Percentiles rank a stretch among this genome's conserved stretches.
Evolutionary conservation across 2,113 vertebrate species (phyloP).

Genomic region (human (Homo sapiens)): DNA sequence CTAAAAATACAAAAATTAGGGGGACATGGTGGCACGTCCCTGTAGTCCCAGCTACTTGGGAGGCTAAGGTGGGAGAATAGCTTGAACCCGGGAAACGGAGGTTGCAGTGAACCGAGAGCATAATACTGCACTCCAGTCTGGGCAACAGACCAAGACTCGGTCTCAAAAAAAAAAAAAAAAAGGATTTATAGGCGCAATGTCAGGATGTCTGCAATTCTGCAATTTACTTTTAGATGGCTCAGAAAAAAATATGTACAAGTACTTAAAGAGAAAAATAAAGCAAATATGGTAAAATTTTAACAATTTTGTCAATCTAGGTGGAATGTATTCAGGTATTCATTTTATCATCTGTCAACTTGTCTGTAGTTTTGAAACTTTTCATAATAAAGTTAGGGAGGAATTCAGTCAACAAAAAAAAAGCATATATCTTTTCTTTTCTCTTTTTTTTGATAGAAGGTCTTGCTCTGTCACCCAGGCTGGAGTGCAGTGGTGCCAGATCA

Average conservation of each 20-base stretch:
- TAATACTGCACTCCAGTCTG: too few species aligned
- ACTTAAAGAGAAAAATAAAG: not conserved
- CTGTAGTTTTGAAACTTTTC: not conserved
- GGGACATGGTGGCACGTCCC: too few species aligned
- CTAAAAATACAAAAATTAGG: too few species aligned
- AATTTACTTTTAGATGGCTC: not conserved
- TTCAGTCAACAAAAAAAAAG: not conserved
- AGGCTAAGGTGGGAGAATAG: too few species aligned
- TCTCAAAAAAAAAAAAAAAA: too few species aligned
- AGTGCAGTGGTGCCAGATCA: too few species aligned
- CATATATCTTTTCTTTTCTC: not conserved
- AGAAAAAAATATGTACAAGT: not conserved
- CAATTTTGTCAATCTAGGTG: not conserved
- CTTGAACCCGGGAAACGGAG: too few species aligned
- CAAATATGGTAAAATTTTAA: conserved; percentile 27
- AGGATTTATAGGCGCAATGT: not conserved
- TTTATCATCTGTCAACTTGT: not conserved
- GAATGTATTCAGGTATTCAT: not conserved
- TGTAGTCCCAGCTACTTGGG: too few species aligned
- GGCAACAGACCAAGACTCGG: too few species aligned
- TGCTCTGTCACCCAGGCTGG: too few species aligned
- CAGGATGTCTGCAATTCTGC: not conserved
- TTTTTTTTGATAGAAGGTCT: too few species aligned
- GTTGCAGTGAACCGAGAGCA: too few species aligned
- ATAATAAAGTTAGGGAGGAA: not conserved